Percentiles rank a stretch among this genome's conserved stretches.
Evolutionary conservation across 1,140 invertebrate species (phyloP).

Genomic region (Spodoptera litura): DNA sequence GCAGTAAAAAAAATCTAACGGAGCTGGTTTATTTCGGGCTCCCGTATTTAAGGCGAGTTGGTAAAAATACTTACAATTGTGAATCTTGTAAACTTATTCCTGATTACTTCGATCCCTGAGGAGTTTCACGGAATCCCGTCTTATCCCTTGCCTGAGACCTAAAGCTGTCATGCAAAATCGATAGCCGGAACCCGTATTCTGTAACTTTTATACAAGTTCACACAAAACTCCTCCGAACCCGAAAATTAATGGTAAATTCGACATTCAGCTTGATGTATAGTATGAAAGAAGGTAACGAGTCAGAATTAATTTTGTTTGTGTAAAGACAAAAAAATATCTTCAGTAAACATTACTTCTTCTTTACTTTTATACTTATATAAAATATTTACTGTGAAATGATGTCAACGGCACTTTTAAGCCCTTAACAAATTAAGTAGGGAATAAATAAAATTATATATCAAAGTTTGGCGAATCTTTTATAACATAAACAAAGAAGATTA

Average conservation of each 20-base stretch:
- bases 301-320: conserved; percentile 38
- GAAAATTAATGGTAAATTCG: conserved; percentile 36
- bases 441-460: not conserved
- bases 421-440: not conserved
- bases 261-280: conserved; percentile 19
- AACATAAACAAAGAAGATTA: too few relatives aligned
- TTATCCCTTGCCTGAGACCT: conserved; percentile 34
- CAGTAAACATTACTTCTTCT: conserved; percentile 14
- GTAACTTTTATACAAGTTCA: conserved; percentile 39
- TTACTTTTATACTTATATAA: conserved; percentile 7
- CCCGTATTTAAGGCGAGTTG: not conserved
- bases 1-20: conserved; percentile 19
- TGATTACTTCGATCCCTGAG: conserved; percentile 40
- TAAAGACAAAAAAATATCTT: conserved; percentile 13
- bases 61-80: conserved; percentile 4
- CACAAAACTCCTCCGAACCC: conserved; percentile 21
- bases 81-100: conserved; percentile 32
- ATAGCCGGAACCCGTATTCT: conserved; percentile 34
- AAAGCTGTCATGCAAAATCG: conserved; percentile 33
- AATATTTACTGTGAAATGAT: conserved; percentile 1
- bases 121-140: conserved; percentile 32
- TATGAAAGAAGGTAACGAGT: conserved; percentile 42
- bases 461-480: too few relatives aligned
- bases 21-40: not conserved
- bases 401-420: conserved; percentile 5